A percentile compares a stretch with the other conserved stretches of the same genome.
Evolutionary conservation across 2,113 vertebrate species (phyloP).

Genomic region (Sinocyclocheilus rhinocerous): DNA sequence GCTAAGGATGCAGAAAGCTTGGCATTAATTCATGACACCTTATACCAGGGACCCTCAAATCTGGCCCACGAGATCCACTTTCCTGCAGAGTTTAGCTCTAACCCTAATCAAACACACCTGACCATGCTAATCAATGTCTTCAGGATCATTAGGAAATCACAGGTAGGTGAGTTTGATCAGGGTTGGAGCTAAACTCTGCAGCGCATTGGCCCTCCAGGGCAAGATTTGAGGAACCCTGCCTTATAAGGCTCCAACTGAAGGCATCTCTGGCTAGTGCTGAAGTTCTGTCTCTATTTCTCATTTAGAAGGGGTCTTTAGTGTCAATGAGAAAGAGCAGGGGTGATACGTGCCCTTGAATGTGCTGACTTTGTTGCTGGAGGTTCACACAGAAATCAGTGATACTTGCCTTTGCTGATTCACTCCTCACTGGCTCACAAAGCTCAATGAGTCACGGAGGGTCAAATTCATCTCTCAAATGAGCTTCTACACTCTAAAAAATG

Average conservation of each 20-base stretch:
- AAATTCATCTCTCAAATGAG: slow-evolving; percentile 2
- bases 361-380: slow-evolving; percentile 4
- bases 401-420: slow-evolving; percentile 14
- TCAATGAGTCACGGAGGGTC: not conserved
- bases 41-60: too few species aligned
- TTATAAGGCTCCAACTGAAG: not conserved
- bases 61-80: too few species aligned
- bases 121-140: too few species aligned
- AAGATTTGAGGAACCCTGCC: too few species aligned
- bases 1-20: too few species aligned
- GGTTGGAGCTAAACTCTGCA: too few species aligned
- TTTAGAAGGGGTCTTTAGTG: not conserved
- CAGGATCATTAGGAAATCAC: too few species aligned
- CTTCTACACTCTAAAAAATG: too few species aligned
- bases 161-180: too few species aligned
- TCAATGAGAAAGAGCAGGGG: not conserved
- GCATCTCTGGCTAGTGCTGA: not conserved
- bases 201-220: too few species aligned
- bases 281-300: slow-evolving; percentile 10
- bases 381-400: not conserved
- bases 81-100: too few species aligned
- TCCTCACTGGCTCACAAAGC: not conserved
- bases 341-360: slow-evolving; percentile 6
- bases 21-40: not conserved
- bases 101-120: too few species aligned